phyloP scores from a whole-genome alignment of 2,797 vertebrate species.

The Australoheros facetus region DNA sequence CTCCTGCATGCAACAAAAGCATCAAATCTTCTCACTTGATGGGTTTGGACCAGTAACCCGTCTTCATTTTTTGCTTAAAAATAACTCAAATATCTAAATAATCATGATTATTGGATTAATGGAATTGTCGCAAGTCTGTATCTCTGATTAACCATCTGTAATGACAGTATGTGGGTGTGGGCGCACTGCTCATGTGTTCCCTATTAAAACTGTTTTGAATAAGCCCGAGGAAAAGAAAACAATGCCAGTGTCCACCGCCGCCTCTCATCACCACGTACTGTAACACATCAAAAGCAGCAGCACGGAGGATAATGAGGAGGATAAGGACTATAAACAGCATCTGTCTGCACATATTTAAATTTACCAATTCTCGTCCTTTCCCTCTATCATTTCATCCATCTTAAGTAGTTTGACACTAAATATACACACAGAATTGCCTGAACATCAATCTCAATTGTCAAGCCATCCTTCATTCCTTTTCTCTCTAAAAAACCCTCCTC shows the following conservation, averaged over 20 bases:
- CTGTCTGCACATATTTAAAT: constrained; percentile 51
- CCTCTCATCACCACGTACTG: constrained; percentile 56
- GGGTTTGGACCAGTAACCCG: background rate
- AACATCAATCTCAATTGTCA: constrained; percentile 69
- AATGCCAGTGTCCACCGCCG: constrained; percentile 59
- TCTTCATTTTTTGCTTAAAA: background rate
- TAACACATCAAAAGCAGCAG: constrained; percentile 61
- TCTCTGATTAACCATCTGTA: constrained; percentile 46
- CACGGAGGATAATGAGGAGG: constrained; percentile 55
- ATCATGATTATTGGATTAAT: constrained; percentile 1
- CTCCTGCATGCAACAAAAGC: background rate
- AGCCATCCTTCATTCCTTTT: constrained; percentile 51
- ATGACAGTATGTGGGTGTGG: constrained; percentile 49
- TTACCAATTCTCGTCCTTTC: constrained; percentile 34
- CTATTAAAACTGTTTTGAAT: constrained; percentile 50
- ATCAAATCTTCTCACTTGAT: background rate
- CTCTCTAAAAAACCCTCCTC: constrained; percentile 37
- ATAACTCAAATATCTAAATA: background rate
- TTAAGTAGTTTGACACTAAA: constrained; percentile 65
- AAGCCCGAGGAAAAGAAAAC: constrained; percentile 61
- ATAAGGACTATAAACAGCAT: constrained; percentile 60
- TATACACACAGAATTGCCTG: constrained; percentile 58
- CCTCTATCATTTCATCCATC: constrained; percentile 62
- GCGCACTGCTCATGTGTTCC: constrained; percentile 35
- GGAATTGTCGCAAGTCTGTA: constrained; percentile 9